Base-by-base conservation (phyloP, 2,797 vertebrate species). In the Diplodus sargus region DNA sequence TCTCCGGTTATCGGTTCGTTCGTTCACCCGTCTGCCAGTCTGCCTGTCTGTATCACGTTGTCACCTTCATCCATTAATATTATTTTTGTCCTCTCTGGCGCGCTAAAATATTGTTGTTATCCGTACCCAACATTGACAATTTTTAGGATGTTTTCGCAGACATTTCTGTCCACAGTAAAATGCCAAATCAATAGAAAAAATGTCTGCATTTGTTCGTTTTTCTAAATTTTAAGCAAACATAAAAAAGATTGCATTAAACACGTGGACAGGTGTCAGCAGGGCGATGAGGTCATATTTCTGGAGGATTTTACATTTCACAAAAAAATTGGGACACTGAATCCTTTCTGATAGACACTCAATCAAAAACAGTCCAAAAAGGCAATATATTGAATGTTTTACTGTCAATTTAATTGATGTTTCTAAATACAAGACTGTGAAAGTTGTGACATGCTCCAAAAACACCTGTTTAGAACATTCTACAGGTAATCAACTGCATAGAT, bases 1-100 rank as follows among this genome's bases (percentile, higher is more conserved):
- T 83, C 73, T 58, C 39, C 43, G 67, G 63, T 48, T 81, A 13
- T 43, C 56, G 13, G 39, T 62, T 80, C 34, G 1, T 1, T 34
- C 30, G 1, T 1, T 34, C 30, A 4, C 30, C 28, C 28, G 28
- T 4, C 28, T 28, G 3, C 28, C 28, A 4, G 28, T 4, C 57
- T 54, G 51, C 59, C 60, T 68, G 56, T 61, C 25, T 68, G 20
- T 18, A 48, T 68, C 52, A 42, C 56, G 22, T 86, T 25, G 59
- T 75, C 65, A 53, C 20, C 14, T 1, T 17, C 15, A n/a, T 69
- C 52, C 20, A 23, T 82, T 78, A 78, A 56, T 58, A 34, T 34
- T 34, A 9, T 9, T 34, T 34, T 34, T 34, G 34, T 34, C 4
- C 16, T 57, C 5, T 25, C 70, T 58, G 23, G 10, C 18, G 28